phyloP scores from a whole-genome alignment of 1,140 invertebrate genomes.

The Zaprionus taronus region DNA sequence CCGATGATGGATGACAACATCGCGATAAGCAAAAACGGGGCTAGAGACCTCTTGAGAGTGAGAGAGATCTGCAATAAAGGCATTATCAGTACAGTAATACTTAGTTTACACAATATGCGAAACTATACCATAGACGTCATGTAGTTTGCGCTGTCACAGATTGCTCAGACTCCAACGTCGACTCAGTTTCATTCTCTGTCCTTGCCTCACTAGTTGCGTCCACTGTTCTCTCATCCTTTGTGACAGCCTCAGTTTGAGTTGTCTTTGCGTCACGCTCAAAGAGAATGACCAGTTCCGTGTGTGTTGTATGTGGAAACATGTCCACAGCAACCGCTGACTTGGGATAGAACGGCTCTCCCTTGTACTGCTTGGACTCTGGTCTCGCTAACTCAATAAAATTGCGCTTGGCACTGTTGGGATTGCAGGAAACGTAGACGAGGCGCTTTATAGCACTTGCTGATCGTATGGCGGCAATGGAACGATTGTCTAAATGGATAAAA shows the following conservation, averaged over 20 bases:
- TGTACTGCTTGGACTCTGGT: conserved; percentile 91
- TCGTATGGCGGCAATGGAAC: conserved; percentile 91
- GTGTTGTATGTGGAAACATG: conserved; percentile 96
- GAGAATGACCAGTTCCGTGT: conserved; percentile 94
- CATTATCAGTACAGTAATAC: conserved; percentile 30
- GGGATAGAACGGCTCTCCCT: conserved; percentile 92
- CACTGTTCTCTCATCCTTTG: neutral
- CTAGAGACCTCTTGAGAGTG: conserved; percentile 18
- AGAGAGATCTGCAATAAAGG: conserved; percentile 31
- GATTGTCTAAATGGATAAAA: conserved; percentile 86
- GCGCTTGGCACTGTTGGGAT: conserved; percentile 92
- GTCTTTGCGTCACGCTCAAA: conserved; percentile 87
- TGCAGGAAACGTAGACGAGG: conserved; percentile 96
- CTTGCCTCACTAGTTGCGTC: conserved; percentile 6
- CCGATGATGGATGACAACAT: conserved; percentile 56
- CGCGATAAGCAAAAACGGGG: conserved; percentile 54
- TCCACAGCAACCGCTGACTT: conserved; percentile 94
- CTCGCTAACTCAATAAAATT: conserved; percentile 96
- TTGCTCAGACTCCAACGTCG: conserved; percentile 1
- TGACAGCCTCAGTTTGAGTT: conserved; percentile 5
- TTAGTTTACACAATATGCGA: neutral
- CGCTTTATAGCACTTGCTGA: conserved; percentile 90
- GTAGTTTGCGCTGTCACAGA: neutral
- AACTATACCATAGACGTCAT: conserved; percentile 35
- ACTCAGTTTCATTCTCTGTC: neutral